Conservation (phyloP, 1,140 invertebrate genomes). For the Penaeus japonicus region DNA sequence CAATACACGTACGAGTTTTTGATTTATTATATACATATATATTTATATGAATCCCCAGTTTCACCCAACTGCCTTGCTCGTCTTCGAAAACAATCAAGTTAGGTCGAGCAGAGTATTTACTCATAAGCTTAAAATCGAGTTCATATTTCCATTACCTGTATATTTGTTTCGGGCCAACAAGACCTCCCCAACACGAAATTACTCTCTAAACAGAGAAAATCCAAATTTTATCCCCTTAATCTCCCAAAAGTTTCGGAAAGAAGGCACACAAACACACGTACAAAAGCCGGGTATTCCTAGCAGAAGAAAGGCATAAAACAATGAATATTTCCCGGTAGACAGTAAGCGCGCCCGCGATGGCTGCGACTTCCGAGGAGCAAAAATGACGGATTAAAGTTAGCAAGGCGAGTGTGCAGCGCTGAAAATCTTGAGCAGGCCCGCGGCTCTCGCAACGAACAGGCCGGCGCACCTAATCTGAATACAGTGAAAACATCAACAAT, state of each 20-base stretch:
- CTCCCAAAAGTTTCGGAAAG: constrained; percentile 18
- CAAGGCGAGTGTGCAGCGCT: neutral
- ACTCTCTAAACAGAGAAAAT: constrained; percentile 30
- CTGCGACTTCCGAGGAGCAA: neutral
- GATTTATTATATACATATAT: no score
- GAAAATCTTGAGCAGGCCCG: constrained; percentile 46
- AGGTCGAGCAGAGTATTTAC: constrained; percentile 14
- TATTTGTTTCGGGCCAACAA: constrained; percentile 6
- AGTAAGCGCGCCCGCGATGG: no score
- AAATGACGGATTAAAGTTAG: neutral
- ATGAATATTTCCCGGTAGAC: no score
- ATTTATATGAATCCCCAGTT: neutral
- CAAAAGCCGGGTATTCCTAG: neutral
- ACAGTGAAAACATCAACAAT: constrained; percentile 55
- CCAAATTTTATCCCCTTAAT: constrained; percentile 20
- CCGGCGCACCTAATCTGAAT: constrained; percentile 47
- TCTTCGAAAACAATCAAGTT: neutral
- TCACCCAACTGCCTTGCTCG: neutral
- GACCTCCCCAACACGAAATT: constrained; percentile 1
- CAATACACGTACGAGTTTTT: no score
- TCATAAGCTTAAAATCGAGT: constrained; percentile 30
- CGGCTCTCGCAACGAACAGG: neutral
- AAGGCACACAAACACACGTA: neutral
- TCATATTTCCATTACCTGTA: constrained; percentile 28
- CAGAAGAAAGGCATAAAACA: neutral